phyloP scores from a whole-genome alignment of 2,888 invertebrate species.

The Exephanes ischioxanthus region DNA sequence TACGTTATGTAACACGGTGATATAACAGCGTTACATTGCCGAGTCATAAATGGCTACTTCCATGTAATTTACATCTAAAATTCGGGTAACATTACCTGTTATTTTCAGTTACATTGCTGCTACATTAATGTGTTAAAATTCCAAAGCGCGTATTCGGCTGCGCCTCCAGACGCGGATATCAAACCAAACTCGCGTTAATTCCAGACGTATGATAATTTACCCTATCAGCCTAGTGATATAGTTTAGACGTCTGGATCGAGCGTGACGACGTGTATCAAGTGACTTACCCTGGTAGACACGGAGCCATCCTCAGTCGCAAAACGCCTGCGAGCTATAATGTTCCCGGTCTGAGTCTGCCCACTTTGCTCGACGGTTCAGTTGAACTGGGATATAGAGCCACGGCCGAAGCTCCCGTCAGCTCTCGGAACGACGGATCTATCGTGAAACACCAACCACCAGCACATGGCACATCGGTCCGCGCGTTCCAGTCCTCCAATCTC shows the following conservation, averaged over 20 bases:
- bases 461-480: conserved; percentile 41
- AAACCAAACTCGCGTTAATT: background rate
- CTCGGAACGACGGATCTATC: conserved; percentile 57
- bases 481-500: conserved; percentile 74
- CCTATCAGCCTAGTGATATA: background rate
- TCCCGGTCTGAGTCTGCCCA: conserved; percentile 32
- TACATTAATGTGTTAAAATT: too few species aligned
- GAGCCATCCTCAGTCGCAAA: conserved; percentile 38
- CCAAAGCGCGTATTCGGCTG: too few species aligned
- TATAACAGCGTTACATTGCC: too few species aligned
- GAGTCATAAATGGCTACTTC: too few species aligned
- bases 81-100: too few species aligned
- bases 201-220: background rate
- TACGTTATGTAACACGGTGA: too few species aligned
- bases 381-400: conserved; percentile 16
- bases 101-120: too few species aligned
- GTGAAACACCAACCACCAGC: conserved; percentile 49
- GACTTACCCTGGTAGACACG: conserved; percentile 9
- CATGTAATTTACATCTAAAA: too few species aligned
- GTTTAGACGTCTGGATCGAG: background rate
- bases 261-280: conserved; percentile 12
- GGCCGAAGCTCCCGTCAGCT: conserved; percentile 56
- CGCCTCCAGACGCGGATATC: background rate
- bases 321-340: conserved; percentile 51
- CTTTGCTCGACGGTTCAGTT: conserved; percentile 21